Conservation (phyloP, 2,113 vertebrate genomes). For the Otis tarda region DNA sequence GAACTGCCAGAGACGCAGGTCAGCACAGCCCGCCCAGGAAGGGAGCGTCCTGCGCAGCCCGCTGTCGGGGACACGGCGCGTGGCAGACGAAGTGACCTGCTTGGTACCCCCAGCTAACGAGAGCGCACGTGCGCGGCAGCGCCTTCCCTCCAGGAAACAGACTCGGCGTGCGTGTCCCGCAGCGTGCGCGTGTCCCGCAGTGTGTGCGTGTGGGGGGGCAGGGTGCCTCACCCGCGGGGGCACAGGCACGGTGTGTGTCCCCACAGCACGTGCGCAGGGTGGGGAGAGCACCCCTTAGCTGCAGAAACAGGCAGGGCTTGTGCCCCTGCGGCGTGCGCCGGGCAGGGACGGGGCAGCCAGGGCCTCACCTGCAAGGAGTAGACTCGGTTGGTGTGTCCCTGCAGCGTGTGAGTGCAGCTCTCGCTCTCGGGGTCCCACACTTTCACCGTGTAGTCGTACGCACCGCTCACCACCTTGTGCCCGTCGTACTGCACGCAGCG, state of each 20-base stretch:
- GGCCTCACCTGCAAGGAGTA: conserved; percentile 63
- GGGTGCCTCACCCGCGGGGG: no score
- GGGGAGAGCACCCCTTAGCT: neutral
- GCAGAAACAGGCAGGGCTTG: rapidly evolving
- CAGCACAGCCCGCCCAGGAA: neutral
- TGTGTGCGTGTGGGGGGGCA: neutral
- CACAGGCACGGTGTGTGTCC: neutral
- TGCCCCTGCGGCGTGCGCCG: neutral
- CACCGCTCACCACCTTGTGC: conserved; percentile 66
- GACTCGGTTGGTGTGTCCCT: conserved; percentile 71
- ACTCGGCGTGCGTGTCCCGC: rapidly evolving
- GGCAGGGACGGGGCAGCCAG: rapidly evolving
- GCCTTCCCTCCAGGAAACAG: no score
- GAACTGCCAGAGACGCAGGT: conserved; percentile 4
- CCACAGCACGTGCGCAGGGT: neutral
- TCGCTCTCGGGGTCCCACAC: conserved; percentile 73
- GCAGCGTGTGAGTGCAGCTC: conserved; percentile 70
- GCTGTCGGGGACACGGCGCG: neutral
- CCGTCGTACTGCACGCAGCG: conserved; percentile 68
- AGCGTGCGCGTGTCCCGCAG: no score
- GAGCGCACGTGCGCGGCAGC: rapidly evolving
- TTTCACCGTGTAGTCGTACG: conserved; percentile 70
- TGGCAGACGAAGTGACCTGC: rapidly evolving
- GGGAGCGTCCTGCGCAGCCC: neutral
- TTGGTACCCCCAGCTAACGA: neutral